Conservation (phyloP, 35 echinoderm and acorn worm genomes). For the Diadema setosum region DNA sequence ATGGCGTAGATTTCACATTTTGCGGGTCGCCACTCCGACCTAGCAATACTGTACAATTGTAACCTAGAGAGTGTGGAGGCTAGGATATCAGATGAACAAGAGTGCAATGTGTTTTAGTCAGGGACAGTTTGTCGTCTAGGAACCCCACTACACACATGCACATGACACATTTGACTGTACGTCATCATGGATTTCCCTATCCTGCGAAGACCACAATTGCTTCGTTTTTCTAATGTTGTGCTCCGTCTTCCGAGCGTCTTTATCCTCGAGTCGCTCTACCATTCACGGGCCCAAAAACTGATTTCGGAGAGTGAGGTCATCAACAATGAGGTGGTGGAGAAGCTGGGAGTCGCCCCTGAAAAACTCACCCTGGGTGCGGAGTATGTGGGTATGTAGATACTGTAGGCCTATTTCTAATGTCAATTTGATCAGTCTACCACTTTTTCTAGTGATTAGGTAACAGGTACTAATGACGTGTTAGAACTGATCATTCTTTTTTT, state of each 20-base stretch:
- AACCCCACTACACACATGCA: no score
- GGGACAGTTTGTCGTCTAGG: no score
- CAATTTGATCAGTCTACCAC: no score
- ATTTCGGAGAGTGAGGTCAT: slow-evolving; percentile 44
- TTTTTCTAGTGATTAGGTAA: no score
- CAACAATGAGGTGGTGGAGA: slow-evolving; percentile 30
- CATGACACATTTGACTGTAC: not conserved
- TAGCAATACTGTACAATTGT: no score
- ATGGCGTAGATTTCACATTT: no score
- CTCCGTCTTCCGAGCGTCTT: slow-evolving; percentile 87
- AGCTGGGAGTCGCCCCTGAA: slow-evolving; percentile 64
- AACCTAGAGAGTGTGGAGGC: not conserved
- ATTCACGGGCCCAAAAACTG: slow-evolving; percentile 39
- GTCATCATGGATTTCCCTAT: slow-evolving; percentile 48
- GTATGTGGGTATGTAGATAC: slow-evolving; percentile 75
- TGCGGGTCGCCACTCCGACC: no score
- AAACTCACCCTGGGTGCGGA: slow-evolving; percentile 68
- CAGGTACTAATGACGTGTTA: no score
- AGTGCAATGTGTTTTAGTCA: no score
- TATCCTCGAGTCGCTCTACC: slow-evolving; percentile 80
- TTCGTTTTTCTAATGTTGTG: slow-evolving; percentile 75
- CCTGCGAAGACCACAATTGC: slow-evolving; percentile 44
- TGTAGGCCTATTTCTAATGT: no score
- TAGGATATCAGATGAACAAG: not conserved
- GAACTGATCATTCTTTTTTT: no score